Evolutionary conservation across 2,797 vertebrate species (phyloP), one percentile per base, ranked within the genome.

Genomic region (Decapterus maruadsi): DNA sequence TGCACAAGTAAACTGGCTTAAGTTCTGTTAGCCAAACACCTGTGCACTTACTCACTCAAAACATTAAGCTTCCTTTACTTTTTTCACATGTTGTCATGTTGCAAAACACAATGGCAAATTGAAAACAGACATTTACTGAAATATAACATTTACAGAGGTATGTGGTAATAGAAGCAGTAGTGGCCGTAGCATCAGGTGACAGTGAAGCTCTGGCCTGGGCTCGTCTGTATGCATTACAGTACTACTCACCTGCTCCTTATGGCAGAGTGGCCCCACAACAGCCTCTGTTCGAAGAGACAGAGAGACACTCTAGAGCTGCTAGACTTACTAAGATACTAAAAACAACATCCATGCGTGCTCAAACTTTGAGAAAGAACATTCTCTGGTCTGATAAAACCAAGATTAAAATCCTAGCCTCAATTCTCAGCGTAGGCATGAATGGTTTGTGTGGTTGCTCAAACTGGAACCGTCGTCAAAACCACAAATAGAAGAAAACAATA

Each of bases 1-100:
- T 17, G n/a, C 8, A 75, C 13, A 14, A 36, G 22, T 31, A 54
- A 61, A 61, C 46, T 58, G n/a, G n/a, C 40, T 64, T 59, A 65
- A 54, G 22, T 55, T 73, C n/a, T 63, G 43, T 60, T 9, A 16
- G 54, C 13, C 13, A 60, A 74, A 61, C 19, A 62, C 75, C 22
- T 60, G 26, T 43, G 13, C 13, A 43, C 4, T 43, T 5, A 43
- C 31, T 34, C 10, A 43, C 31, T 4, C 10, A 42, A 42, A 42
- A 4, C 11, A 13, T 40, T 42, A 3, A 42, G 40, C 12, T 12
- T 11, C 40, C 10, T 13, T 42, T 1, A 43, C 12, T 43, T 43
- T 43, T 43, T 43, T 43, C 42, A 43, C 42, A 43, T 43, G 14
- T 43, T 43, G 13, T 5, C 13, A 4, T 43, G 42, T 43, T 43